phyloP scores from a whole-genome alignment of 37 sponge, comb jelly and placozoan genomes.

The Cliona cf. orientalis region DNA sequence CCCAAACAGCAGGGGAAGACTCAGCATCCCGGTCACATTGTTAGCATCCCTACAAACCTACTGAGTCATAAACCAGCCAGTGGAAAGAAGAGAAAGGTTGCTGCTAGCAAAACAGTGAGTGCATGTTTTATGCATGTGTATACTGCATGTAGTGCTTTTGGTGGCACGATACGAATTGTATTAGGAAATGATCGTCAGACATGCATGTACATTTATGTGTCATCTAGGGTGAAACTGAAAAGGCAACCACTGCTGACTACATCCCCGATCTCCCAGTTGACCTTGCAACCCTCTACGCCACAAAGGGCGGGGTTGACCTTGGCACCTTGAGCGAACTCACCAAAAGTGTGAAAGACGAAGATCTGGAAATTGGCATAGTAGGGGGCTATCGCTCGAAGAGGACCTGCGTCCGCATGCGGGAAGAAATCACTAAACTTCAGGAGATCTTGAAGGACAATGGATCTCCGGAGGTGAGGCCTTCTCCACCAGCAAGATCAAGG shows the following conservation, averaged over 20 bases:
- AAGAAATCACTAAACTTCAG: conserved; percentile 48
- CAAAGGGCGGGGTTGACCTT: conserved; percentile 46
- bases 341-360: conserved; percentile 9
- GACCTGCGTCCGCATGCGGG: conserved; percentile 64
- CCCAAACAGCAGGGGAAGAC: not conserved
- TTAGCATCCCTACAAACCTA: conserved; percentile 12
- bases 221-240: not conserved
- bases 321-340: conserved; percentile 67
- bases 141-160: not conserved
- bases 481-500: conserved; percentile 5
- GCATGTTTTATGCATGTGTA: not conserved
- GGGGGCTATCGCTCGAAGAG: conserved; percentile 62
- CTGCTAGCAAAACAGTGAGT: not conserved
- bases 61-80: not conserved
- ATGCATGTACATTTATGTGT: not conserved
- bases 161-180: no score
- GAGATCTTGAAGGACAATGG: conserved; percentile 59
- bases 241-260: not conserved
- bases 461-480: not conserved
- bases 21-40: no score
- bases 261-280: conserved; percentile 42
- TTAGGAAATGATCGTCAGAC: not conserved
- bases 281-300: conserved; percentile 38
- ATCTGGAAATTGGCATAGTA: not conserved
- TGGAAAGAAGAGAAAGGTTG: conserved; percentile 23